Conservation (phyloP, 2,797 vertebrate genomes). For the Eutrigla gurnardus region DNA sequence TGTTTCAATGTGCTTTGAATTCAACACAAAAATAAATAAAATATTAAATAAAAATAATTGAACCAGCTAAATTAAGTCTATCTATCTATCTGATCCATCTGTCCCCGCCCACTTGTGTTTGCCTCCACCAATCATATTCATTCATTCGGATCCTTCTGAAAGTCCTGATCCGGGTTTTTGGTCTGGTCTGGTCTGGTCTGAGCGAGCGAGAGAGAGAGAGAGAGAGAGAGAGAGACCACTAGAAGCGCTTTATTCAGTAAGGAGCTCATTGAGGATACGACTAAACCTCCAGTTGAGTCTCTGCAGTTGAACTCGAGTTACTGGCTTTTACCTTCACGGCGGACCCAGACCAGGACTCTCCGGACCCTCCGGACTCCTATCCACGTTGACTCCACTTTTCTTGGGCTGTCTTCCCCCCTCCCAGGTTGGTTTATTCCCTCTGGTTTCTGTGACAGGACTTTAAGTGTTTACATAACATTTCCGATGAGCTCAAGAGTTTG, state of each 20-base stretch:
- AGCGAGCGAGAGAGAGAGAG: too few species aligned
- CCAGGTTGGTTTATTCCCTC: slow-evolving; percentile 53
- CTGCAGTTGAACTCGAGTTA: neutral
- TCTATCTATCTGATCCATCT: too few species aligned
- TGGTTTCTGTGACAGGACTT: slow-evolving; percentile 12
- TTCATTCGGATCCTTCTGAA: slow-evolving; percentile 27
- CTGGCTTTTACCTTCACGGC: neutral
- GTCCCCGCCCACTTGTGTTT: neutral
- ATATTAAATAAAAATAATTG: too few species aligned
- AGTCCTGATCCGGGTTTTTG: slow-evolving; percentile 66
- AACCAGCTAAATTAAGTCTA: neutral
- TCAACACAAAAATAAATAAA: too few species aligned
- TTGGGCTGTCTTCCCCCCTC: neutral
- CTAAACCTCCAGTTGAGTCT: slow-evolving; percentile 2
- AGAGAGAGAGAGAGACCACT: slow-evolving; percentile 40
- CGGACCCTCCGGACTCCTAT: slow-evolving; percentile 24
- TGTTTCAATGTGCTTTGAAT: too few species aligned
- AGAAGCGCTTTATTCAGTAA: slow-evolving; percentile 67
- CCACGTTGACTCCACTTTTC: too few species aligned
- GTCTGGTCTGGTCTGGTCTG: too few species aligned
- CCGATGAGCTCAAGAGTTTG: slow-evolving; percentile 38
- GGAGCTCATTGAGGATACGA: slow-evolving; percentile 51
- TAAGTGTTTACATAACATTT: slow-evolving; percentile 49
- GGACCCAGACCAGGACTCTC: neutral
- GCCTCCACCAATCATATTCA: neutral